These are phyloP conservation scores for Hetaerina americana DNA, from an alignment of 1,140 invertebrate genomes.

Conservation along the genomic window DNA sequence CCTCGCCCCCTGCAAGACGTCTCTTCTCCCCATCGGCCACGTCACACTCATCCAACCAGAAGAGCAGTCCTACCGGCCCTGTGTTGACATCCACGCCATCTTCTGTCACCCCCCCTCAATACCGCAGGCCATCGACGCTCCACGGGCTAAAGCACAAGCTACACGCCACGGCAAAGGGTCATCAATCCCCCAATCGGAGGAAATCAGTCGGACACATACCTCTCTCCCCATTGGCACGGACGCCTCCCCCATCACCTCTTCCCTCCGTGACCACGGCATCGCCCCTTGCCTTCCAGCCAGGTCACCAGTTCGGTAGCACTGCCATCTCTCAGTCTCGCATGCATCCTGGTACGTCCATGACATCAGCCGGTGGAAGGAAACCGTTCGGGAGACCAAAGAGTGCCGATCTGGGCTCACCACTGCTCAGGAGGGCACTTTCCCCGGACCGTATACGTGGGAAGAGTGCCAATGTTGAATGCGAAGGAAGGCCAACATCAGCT, in stretches of 20 bases:
- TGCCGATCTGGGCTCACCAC: conserved; percentile 75
- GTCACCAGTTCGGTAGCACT: conserved; percentile 59
- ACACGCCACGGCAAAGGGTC: conserved; percentile 50
- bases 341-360: conserved; percentile 43
- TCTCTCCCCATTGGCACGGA: conserved; percentile 84
- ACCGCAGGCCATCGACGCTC: conserved; percentile 80
- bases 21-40: conserved; percentile 38
- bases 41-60: conserved; percentile 45
- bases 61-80: conserved; percentile 43
- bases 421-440: conserved; percentile 72
- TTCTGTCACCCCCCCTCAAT: conserved; percentile 41
- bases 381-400: conserved; percentile 64
- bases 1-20: conserved; percentile 38
- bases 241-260: conserved; percentile 82
- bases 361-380: conserved; percentile 40
- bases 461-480: conserved; percentile 36
- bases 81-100: conserved; percentile 31
- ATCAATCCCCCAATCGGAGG: conserved; percentile 68
- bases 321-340: conserved; percentile 69
- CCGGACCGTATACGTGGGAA: conserved; percentile 63
- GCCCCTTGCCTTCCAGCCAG: conserved; percentile 62
- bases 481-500: conserved; percentile 24
- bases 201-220: conserved; percentile 95
- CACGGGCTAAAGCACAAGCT: conserved; percentile 91
- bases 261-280: conserved; percentile 70